phyloP scores from a whole-genome alignment of 2,113 vertebrate genomes.

The Rousettus leschenaultii region DNA sequence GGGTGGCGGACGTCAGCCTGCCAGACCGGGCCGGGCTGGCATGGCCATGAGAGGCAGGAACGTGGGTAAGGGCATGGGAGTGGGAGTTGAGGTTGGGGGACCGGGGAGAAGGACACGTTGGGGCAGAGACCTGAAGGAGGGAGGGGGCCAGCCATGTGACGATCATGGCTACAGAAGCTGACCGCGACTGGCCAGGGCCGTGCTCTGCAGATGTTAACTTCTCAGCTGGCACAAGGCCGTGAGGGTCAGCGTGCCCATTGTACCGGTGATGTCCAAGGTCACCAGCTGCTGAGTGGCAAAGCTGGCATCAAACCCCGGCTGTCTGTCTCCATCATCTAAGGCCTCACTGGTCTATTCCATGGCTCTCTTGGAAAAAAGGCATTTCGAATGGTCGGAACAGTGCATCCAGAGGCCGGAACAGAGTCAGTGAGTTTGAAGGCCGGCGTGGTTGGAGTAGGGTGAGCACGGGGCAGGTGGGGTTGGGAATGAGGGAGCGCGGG shows the following conservation, averaged over 20 bases:
- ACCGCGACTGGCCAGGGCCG: background rate
- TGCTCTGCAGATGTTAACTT: background rate
- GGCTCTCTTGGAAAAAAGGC: background rate
- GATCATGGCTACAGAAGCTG: background rate
- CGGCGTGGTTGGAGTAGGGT: background rate
- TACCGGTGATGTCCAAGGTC: background rate
- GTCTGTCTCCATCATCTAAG: rapidly evolving
- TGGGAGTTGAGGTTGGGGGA: no score
- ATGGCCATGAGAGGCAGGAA: background rate
- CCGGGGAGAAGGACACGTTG: background rate
- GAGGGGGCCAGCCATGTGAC: background rate
- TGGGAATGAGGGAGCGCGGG: no score
- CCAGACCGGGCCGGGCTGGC: background rate
- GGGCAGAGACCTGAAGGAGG: background rate
- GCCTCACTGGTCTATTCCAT: rapidly evolving
- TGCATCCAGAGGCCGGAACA: background rate
- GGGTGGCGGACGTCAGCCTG: background rate
- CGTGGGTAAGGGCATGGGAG: background rate
- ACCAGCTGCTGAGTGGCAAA: background rate
- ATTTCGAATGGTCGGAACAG: background rate
- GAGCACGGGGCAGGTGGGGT: background rate
- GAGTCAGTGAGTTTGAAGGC: background rate
- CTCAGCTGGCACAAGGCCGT: background rate
- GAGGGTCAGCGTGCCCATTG: background rate
- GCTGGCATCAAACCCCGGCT: background rate